These are phyloP conservation scores for Anniella stebbinsi DNA, from an alignment of 2,797 vertebrate species.

Conservation along the genomic window DNA sequence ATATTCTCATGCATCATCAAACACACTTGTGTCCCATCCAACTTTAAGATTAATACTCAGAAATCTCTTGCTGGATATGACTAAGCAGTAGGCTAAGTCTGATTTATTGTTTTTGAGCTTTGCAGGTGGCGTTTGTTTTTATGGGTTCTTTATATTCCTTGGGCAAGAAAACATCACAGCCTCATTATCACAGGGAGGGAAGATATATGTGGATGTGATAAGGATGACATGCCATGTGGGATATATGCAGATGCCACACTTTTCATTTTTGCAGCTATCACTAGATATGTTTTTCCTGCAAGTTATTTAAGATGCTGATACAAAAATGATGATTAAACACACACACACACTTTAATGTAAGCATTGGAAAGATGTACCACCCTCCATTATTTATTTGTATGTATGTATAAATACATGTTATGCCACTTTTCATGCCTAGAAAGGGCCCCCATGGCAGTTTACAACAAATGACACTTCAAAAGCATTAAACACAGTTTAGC, in stretches of 20 bases:
- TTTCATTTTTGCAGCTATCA: constrained; percentile 48
- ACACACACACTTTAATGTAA: not conserved
- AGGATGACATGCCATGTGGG: constrained; percentile 46
- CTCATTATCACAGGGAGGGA: constrained; percentile 53
- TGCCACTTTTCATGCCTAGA: not conserved
- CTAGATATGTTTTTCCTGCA: not conserved
- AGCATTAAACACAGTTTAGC: no score
- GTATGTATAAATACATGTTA: not conserved
- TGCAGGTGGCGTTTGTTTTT: constrained; percentile 65
- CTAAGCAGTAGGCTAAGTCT: constrained; percentile 48
- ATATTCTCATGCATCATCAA: not conserved
- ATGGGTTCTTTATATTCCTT: constrained; percentile 61
- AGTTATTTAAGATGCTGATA: not conserved
- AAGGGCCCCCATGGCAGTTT: not conserved
- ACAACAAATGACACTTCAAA: not conserved
- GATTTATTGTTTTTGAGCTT: constrained; percentile 44
- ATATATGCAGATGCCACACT: not conserved
- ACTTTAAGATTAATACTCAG: constrained; percentile 52
- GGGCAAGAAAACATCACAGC: constrained; percentile 50
- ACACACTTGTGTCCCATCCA: constrained; percentile 21
- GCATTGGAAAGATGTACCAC: not conserved
- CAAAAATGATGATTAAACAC: not conserved
- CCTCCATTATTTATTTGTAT: not conserved
- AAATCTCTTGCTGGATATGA: constrained; percentile 39
- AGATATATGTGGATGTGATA: constrained; percentile 55